Evolutionary conservation across 2,113 vertebrate species (phyloP).

Genomic region (Dipodomys spectabilis): DNA sequence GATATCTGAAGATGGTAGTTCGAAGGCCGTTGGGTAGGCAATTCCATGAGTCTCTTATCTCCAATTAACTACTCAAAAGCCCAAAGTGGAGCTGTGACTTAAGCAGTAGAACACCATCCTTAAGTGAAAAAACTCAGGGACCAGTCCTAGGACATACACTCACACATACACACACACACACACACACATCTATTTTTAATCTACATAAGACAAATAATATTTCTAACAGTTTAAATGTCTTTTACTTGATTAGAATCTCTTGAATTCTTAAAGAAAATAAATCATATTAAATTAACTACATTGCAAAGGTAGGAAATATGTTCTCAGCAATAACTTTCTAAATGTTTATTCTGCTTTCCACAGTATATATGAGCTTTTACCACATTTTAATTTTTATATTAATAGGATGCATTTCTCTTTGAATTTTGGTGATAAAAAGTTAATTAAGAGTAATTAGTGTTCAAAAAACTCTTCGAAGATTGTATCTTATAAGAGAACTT

Average conservation of each 20-base stretch:
- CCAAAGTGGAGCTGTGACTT: no score
- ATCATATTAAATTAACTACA: neutral
- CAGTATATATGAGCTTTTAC: neutral
- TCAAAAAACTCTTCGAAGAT: neutral
- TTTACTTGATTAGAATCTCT: conserved; percentile 11
- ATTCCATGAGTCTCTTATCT: no score
- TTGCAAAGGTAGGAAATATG: conserved; percentile 20
- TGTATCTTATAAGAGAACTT: neutral
- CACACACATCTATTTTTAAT: no score
- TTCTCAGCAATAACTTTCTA: neutral
- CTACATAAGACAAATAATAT: neutral
- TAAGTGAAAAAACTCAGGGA: no score
- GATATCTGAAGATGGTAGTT: no score
- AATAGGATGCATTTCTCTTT: neutral
- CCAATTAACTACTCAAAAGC: no score
- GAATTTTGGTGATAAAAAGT: conserved; percentile 37
- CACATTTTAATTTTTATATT: conserved; percentile 20
- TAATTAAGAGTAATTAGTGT: neutral
- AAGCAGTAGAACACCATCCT: no score
- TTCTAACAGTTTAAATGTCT: neutral
- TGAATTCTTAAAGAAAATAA: conserved; percentile 47
- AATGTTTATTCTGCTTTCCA: conserved; percentile 6
- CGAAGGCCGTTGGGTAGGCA: no score
- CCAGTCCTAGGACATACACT: no score
- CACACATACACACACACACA: no score